phyloP scores from a whole-genome alignment of 1,140 invertebrate species.

The Kradibia gibbosae region DNA sequence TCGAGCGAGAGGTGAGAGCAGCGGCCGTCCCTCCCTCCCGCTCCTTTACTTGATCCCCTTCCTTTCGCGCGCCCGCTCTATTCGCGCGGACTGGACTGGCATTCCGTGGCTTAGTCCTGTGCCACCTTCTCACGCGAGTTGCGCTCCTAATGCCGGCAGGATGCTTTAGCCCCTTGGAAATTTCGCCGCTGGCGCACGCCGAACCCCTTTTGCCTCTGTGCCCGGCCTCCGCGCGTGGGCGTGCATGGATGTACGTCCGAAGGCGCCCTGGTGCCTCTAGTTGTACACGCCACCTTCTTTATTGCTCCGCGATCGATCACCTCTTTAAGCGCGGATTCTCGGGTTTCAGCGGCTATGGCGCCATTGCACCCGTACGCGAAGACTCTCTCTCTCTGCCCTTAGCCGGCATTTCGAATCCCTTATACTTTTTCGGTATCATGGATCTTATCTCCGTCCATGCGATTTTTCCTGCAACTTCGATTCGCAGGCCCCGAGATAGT shows the following conservation, averaged over 20 bases:
- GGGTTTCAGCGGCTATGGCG: too few species aligned
- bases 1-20: slow-evolving; percentile 48
- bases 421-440: not conserved
- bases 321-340: not conserved
- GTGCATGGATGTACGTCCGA: not conserved
- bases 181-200: slow-evolving; percentile 57
- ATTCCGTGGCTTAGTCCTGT: slow-evolving; percentile 65
- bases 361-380: not conserved
- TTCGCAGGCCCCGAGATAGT: not conserved
- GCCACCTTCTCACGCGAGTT: slow-evolving; percentile 63
- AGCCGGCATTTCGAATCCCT: not conserved
- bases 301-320: not conserved
- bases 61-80: slow-evolving; percentile 29
- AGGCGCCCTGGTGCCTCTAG: not conserved
- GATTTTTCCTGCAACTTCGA: not conserved
- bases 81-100: slow-evolving; percentile 51
- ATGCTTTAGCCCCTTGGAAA: slow-evolving; percentile 64
- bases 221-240: slow-evolving; percentile 1
- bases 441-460: not conserved
- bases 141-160: slow-evolving; percentile 66
- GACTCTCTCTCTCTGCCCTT: not conserved
- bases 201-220: not conserved
- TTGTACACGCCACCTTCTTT: not conserved
- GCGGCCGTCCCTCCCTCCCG: not conserved
- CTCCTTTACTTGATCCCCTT: slow-evolving; percentile 35